A percentile compares a stretch with the other conserved stretches of the same genome.
Evolutionary conservation across 37 sponge, comb jelly and placozoan genomes (phyloP).

Genomic region (Dysidea cf. avara): DNA sequence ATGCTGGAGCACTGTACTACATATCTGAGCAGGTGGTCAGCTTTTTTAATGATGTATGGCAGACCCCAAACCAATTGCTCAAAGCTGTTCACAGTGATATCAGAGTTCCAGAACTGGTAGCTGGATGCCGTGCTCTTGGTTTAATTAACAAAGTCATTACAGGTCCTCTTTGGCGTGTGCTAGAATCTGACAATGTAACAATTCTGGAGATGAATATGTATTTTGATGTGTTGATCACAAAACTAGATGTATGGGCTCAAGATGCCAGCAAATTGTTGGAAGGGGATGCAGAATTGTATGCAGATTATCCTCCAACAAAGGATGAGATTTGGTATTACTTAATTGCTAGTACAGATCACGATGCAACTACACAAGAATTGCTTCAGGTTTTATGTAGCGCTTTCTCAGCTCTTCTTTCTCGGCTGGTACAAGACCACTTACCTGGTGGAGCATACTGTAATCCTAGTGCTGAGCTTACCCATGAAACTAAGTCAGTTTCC

Average conservation of each 20-base stretch:
- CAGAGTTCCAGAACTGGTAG: conserved; percentile 7
- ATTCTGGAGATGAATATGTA: conserved; percentile 30
- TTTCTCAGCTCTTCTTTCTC: neutral
- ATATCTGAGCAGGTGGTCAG: neutral
- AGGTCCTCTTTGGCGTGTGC: conserved; percentile 41
- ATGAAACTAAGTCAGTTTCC: conserved; percentile 33
- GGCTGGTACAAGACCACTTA: conserved; percentile 16
- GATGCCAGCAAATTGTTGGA: conserved; percentile 10
- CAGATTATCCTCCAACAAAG: neutral
- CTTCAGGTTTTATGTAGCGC: conserved; percentile 1
- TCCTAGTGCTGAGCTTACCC: neutral
- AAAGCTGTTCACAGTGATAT: conserved; percentile 21
- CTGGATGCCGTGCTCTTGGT: conserved; percentile 22
- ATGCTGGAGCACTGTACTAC: conserved; percentile 31
- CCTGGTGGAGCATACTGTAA: conserved; percentile 9
- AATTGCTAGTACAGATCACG: conserved; percentile 3
- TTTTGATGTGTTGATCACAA: conserved; percentile 4
- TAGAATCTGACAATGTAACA: conserved; percentile 18
- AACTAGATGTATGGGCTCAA: conserved; percentile 16
- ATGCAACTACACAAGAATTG: conserved; percentile 8
- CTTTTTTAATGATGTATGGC: conserved; percentile 25
- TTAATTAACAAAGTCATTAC: conserved; percentile 29
- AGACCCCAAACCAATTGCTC: conserved; percentile 31
- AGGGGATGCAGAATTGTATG: conserved; percentile 20
- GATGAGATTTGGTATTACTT: conserved; percentile 13